A percentile compares a stretch with the other conserved stretches of the same genome.
phyloP scores from a whole-genome alignment of 2,797 vertebrate genomes.

The Coranthus polyacanthus region DNA sequence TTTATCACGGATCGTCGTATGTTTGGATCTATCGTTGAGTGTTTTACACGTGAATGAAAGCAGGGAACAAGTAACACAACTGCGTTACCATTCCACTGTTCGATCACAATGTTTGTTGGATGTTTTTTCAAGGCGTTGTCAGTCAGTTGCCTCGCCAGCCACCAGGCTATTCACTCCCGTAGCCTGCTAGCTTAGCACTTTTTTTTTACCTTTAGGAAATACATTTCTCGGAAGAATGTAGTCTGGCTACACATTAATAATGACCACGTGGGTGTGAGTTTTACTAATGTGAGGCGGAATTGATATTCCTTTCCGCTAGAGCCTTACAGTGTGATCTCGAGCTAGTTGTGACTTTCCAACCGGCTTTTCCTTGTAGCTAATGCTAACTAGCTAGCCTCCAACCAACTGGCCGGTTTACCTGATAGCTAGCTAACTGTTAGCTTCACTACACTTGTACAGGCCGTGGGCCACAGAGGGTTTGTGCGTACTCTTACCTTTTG shows the following conservation, averaged over 20 bases:
- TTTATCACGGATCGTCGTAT: constrained; percentile 59
- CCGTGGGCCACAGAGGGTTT: constrained; percentile 60
- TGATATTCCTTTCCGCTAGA: neutral
- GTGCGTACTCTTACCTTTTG: constrained; percentile 47
- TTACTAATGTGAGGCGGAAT: neutral
- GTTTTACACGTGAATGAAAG: constrained; percentile 9
- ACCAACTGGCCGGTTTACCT: constrained; percentile 33
- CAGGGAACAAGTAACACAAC: constrained; percentile 20
- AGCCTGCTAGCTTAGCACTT: constrained; percentile 80
- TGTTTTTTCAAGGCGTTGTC: constrained; percentile 85
- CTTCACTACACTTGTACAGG: constrained; percentile 58
- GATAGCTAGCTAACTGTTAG: constrained; percentile 59
- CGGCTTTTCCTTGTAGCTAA: constrained; percentile 76
- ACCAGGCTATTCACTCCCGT: constrained; percentile 78
- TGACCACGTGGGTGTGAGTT: accelerated
- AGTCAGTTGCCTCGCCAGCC: constrained; percentile 77
- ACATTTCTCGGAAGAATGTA: constrained; percentile 41
- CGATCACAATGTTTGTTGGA: constrained; percentile 46
- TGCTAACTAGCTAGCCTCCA: constrained; percentile 28
- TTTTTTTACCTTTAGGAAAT: constrained; percentile 69
- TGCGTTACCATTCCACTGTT: constrained; percentile 12
- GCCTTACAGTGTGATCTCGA: neutral
- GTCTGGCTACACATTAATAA: neutral
- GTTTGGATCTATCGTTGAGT: constrained; percentile 15
- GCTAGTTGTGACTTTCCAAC: constrained; percentile 75